Conservation (phyloP, 1,140 invertebrate genomes). For the Bicyclus anynana region DNA sequence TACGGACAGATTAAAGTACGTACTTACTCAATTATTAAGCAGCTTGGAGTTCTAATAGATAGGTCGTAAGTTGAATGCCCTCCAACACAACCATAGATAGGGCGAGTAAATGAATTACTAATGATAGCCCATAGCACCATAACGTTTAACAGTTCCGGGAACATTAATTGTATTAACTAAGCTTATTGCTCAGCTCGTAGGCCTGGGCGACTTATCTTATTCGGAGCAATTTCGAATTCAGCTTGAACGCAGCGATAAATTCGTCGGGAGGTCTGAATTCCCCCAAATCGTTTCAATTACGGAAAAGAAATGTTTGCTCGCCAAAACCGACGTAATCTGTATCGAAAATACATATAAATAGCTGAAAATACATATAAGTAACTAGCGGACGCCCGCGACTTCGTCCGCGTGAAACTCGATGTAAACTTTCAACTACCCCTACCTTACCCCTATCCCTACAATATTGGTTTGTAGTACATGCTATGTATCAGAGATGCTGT, state of each 20-base stretch:
- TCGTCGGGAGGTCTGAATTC: background rate
- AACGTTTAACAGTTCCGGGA: background rate
- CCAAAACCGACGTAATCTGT: background rate
- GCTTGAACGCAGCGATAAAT: background rate
- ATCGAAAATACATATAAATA: background rate
- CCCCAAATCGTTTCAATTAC: slow-evolving; percentile 4
- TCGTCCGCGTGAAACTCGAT: too few relatives aligned
- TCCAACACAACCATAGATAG: too few relatives aligned
- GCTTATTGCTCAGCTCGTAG: background rate
- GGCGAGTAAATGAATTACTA: background rate
- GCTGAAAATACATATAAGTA: background rate
- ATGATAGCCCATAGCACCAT: background rate
- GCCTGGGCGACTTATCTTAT: background rate
- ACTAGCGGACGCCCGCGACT: too few relatives aligned
- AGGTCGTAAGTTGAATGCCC: too few relatives aligned
- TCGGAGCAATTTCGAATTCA: background rate
- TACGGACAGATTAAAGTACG: too few relatives aligned
- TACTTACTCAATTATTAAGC: too few relatives aligned
- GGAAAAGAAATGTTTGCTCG: background rate
- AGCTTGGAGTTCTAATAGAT: too few relatives aligned
- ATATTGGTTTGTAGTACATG: too few relatives aligned
- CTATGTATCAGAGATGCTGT: too few relatives aligned
- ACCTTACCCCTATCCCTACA: too few relatives aligned
- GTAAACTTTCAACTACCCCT: too few relatives aligned
- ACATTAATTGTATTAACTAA: background rate